phyloP scores from a whole-genome alignment of 53 echinoderm and acorn worm species.

The Echinarachnius parma region DNA sequence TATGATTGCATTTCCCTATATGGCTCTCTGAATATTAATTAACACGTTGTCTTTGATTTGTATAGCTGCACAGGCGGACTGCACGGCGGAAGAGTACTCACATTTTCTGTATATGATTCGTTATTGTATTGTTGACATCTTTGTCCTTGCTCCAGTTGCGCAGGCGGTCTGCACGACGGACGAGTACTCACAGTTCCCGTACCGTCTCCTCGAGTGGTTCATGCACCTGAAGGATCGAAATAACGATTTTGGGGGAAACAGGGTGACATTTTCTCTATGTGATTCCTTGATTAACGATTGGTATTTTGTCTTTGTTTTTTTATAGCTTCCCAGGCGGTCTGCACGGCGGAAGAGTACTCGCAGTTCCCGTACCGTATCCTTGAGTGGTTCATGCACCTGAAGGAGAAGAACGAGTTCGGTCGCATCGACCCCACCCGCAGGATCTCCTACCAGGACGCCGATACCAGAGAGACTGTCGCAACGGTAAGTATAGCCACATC shows the following conservation, averaged over 20 bases:
- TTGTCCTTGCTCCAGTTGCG: constrained; percentile 68
- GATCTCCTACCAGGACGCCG: constrained; percentile 49
- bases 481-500: constrained; percentile 52
- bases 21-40: no score
- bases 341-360: constrained; percentile 42
- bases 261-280: no score
- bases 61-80: no score
- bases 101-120: no score
- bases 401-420: constrained; percentile 73
- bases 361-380: constrained; percentile 84
- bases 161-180: constrained; percentile 53
- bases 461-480: constrained; percentile 49
- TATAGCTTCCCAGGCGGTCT: constrained; percentile 69
- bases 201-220: constrained; percentile 93
- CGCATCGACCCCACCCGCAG: constrained; percentile 61
- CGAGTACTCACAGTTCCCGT: constrained; percentile 69
- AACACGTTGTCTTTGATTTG: no score
- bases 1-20: no score
- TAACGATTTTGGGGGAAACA: no score
- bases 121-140: no score
- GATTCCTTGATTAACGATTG: no score
- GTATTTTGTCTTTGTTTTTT: no score
- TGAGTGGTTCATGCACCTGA: constrained; percentile 92
- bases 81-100: no score
- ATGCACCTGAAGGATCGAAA: constrained; percentile 79